Evolutionary conservation across 2,888 invertebrate genomes (phyloP).

Genomic region (Chironomus tentans): DNA sequence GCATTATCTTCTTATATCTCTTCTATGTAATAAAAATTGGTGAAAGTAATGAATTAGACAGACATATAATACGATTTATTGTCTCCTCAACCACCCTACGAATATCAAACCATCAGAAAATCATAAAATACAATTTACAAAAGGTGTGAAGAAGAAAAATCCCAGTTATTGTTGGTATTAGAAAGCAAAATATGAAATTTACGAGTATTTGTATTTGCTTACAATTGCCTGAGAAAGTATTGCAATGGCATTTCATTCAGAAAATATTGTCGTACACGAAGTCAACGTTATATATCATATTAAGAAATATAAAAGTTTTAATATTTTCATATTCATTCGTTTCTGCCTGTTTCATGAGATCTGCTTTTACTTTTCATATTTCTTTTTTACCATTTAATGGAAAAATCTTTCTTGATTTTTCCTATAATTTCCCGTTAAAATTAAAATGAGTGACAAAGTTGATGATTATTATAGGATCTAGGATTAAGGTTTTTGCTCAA

Average conservation of each 20-base stretch:
- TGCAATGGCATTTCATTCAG: neutral
- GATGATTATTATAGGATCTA: too few relatives aligned
- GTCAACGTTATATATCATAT: neutral
- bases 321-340: too few relatives aligned
- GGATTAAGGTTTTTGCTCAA: too few relatives aligned
- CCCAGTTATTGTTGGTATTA: neutral
- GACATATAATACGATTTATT: conserved; percentile 16
- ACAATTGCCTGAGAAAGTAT: neutral
- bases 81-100: neutral
- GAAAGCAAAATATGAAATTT: conserved; percentile 12
- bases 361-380: too few relatives aligned
- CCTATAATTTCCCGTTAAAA: too few relatives aligned
- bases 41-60: conserved; percentile 20
- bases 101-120: neutral
- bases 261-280: neutral
- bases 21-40: conserved; percentile 6
- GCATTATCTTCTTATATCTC: neutral
- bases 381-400: too few relatives aligned
- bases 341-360: too few relatives aligned
- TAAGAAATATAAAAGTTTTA: neutral
- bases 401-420: too few relatives aligned
- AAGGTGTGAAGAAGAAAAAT: neutral
- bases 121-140: conserved; percentile 18
- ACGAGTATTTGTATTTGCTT: neutral
- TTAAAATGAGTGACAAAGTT: too few relatives aligned